phyloP scores from a whole-genome alignment of 2,113 vertebrate genomes.

The Varanus komodoensis region DNA sequence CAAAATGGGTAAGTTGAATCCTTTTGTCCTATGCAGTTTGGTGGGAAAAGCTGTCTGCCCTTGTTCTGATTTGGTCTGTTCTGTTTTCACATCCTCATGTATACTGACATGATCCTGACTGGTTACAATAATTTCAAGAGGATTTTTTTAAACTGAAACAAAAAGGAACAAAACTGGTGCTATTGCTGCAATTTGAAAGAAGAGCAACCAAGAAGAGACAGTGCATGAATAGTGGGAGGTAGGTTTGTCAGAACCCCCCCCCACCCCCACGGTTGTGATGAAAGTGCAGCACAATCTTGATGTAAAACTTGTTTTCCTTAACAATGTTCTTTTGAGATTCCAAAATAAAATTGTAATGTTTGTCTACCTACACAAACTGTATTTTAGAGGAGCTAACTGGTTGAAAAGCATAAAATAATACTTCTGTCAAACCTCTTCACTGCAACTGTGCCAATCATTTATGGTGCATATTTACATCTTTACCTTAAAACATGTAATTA shows the following conservation, averaged over 20 bases:
- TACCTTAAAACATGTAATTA: not conserved
- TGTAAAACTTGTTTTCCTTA: not conserved
- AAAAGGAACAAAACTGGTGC: not conserved
- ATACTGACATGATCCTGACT: not conserved
- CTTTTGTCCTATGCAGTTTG: not conserved
- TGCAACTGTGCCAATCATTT: not conserved
- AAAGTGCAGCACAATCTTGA: not conserved
- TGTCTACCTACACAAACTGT: not conserved
- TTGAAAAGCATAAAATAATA: not conserved
- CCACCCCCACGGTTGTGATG: not conserved
- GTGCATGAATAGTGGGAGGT: not conserved
- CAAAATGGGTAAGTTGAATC: not conserved
- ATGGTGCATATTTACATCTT: not conserved
- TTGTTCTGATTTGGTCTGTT: not conserved
- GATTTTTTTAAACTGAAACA: not conserved
- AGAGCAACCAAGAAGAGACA: not conserved
- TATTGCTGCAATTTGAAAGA: not conserved
- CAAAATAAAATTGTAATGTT: not conserved
- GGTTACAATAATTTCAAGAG: not conserved
- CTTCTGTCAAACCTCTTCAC: constrained; percentile 14
- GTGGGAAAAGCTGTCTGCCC: no score
- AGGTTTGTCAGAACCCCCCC: not conserved
- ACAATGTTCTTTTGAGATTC: not conserved
- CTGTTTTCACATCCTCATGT: no score
- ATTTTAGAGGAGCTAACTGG: not conserved